Evolutionary conservation across 35 echinoderm and acorn worm species (phyloP).

Genomic region (Lytechinus pictus): DNA sequence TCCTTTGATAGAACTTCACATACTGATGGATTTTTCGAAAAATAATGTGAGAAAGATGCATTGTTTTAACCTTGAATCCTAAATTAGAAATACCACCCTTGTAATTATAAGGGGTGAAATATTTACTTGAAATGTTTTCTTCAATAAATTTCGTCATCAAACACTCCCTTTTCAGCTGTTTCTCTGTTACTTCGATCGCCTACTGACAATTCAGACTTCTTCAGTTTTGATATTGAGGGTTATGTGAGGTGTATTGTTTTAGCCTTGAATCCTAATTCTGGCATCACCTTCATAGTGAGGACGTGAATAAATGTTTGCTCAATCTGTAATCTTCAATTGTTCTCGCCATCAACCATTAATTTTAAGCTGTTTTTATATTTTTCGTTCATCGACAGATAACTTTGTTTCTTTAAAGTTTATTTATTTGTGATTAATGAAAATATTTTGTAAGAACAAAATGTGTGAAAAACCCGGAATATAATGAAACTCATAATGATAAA

Average conservation of each 20-base stretch:
- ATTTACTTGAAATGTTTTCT: not conserved
- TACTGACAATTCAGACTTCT: no score
- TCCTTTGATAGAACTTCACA: not conserved
- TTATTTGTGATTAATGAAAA: not conserved
- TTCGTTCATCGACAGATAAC: not conserved
- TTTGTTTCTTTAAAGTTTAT: not conserved
- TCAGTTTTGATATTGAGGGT: no score
- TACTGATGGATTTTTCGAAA: not conserved
- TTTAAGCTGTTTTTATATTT: not conserved
- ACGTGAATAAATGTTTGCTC: not conserved
- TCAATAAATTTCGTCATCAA: not conserved
- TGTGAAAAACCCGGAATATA: no score
- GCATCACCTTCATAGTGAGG: not conserved
- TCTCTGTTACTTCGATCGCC: no score
- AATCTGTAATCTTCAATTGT: not conserved
- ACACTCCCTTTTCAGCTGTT: no score
- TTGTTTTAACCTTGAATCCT: not conserved
- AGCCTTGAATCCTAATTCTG: not conserved
- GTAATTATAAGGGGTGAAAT: not conserved
- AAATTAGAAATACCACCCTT: not conserved
- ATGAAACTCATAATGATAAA: no score
- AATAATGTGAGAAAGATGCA: not conserved
- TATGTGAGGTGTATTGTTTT: not conserved
- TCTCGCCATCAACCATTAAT: not conserved
- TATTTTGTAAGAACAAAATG: not conserved